Base-by-base conservation (phyloP, 2,797 vertebrate species). In the Melanogrammus aeglefinus region DNA sequence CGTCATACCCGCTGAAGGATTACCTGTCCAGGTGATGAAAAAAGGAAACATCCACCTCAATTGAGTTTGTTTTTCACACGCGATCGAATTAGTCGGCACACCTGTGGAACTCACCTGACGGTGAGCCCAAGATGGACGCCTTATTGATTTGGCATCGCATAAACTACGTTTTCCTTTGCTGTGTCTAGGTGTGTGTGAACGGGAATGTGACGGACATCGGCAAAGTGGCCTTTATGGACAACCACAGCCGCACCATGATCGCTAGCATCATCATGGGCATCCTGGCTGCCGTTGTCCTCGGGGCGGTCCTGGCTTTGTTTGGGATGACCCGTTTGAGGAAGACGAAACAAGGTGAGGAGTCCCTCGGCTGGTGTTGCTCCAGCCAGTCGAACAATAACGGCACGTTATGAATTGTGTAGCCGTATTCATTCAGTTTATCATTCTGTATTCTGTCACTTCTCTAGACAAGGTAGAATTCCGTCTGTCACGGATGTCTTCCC, bases 111-210 rank as follows among this genome's bases (percentile, higher is more conserved):
- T 69, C 0, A 2, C 24, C 8, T 84, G 44, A 10, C 16, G 9
- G 63, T 57, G 51, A 10, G 41, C 41, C 41, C 41, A 16, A 44
- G 41, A 44, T 16, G 13, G 41, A 44, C 27, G 14, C 29, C 21
- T 33, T 47, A 76, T 18, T 36, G 10, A 12, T 12, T 29, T 29
- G n/a, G 66, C 47, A 51, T 51, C 47, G 14, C 47, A 21, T 51
- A 18, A 21, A 51, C 47, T 21, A 21, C 16, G 14, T 74, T 24
- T 24, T n/a, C 16, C 71, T n/a, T 44, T 14, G 74, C 39, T 7
- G 13, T 71, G 35, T 76, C 33, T 82, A 99, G 97, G 91, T 99
- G 82, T 95, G 85, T 0, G 92, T 98, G 69, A 97, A 97, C 1
- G 90, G 89, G 0, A 81, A 84, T 0, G 92, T 92, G 10, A 6